Conservation (phyloP, 64 coral and sea anemone genomes). For the Stylophora pistillata region DNA sequence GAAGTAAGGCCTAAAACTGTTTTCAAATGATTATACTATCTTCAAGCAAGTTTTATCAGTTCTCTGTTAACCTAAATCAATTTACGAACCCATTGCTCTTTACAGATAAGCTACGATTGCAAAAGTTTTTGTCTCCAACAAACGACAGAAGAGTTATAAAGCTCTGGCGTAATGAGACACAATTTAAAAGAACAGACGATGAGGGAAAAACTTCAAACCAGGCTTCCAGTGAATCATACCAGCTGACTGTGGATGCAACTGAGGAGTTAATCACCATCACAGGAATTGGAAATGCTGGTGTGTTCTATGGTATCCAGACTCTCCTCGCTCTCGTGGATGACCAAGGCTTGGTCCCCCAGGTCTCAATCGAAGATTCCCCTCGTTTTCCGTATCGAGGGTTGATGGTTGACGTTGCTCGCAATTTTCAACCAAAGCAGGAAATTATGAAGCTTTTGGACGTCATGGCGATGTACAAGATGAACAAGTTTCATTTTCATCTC, state of each 20-base stretch:
- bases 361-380: constrained; percentile 52
- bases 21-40: too few relatives aligned
- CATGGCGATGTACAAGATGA: constrained; percentile 61
- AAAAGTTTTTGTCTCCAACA: constrained; percentile 22
- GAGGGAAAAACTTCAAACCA: background rate
- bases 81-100: background rate
- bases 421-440: constrained; percentile 42
- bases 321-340: constrained; percentile 35
- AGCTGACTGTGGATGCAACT: constrained; percentile 23
- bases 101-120: constrained; percentile 26
- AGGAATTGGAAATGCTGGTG: constrained; percentile 37
- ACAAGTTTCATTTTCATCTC: constrained; percentile 62
- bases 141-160: background rate
- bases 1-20: too few relatives aligned
- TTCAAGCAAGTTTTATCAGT: too few relatives aligned
- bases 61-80: background rate
- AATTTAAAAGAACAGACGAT: background rate
- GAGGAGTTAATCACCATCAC: constrained; percentile 43
- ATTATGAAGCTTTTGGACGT: constrained; percentile 47
- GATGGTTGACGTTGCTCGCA: constrained; percentile 56
- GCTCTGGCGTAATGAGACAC: background rate
- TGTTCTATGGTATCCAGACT: constrained; percentile 71
- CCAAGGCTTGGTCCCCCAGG: constrained; percentile 41
- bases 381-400: constrained; percentile 59
- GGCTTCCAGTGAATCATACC: constrained; percentile 28